Conservation (phyloP, 2,797 vertebrate genomes). For the Kryptopterus vitreolus region DNA sequence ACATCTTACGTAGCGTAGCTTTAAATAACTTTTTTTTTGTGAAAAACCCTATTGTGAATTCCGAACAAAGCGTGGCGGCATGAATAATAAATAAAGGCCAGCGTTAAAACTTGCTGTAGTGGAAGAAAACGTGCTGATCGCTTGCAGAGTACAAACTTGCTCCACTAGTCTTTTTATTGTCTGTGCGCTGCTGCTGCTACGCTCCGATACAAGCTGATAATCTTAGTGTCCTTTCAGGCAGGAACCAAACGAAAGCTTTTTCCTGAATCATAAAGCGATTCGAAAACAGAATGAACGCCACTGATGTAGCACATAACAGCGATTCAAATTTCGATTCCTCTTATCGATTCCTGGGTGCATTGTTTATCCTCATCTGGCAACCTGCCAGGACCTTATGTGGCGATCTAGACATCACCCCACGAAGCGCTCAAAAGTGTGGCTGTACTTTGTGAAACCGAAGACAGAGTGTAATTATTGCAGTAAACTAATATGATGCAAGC, state of each 20-base stretch:
- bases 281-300: too few relatives aligned
- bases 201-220: not conserved
- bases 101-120: conserved; percentile 12
- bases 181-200: not conserved
- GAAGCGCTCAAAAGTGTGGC: too few relatives aligned
- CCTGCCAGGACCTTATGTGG: too few relatives aligned
- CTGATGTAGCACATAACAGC: too few relatives aligned
- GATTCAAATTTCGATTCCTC: too few relatives aligned
- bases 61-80: not conserved
- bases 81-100: conserved; percentile 26
- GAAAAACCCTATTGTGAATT: not conserved
- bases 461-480: too few relatives aligned
- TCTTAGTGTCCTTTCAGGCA: not conserved
- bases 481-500: too few relatives aligned
- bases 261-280: not conserved
- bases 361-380: too few relatives aligned
- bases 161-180: conserved; percentile 41
- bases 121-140: not conserved
- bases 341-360: too few relatives aligned
- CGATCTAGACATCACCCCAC: too few relatives aligned
- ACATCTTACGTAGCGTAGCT: not conserved
- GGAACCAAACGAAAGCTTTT: not conserved
- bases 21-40: not conserved
- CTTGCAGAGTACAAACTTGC: conserved; percentile 25
- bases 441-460: too few relatives aligned